These are phyloP conservation scores for Nannospalax galili DNA, from an alignment of 2,113 vertebrate genomes.

Conservation along the genomic window DNA sequence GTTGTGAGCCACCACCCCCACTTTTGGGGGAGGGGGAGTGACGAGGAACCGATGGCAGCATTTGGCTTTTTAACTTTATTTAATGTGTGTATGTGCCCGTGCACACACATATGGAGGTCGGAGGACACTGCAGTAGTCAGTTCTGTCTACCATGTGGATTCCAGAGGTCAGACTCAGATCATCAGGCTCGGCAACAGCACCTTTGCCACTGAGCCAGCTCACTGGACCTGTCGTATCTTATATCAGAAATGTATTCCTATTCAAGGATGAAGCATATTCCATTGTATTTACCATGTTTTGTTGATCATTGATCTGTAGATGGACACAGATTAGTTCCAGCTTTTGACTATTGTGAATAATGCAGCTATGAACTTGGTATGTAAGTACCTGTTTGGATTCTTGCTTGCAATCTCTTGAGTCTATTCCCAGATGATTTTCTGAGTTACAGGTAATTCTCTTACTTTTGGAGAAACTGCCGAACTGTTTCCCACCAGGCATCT, in stretches of 20 bases:
- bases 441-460: constrained; percentile 18
- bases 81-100: neutral
- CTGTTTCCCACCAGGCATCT: neutral
- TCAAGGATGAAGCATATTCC: neutral
- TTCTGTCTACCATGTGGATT: neutral
- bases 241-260: neutral
- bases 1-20: no score
- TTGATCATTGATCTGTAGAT: neutral
- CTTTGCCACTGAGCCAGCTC: neutral
- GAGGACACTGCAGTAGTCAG: neutral
- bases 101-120: neutral
- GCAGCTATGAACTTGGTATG: neutral
- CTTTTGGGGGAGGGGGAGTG: neutral
- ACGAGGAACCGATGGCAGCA: neutral
- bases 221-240: neutral
- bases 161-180: neutral
- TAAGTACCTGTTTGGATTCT: neutral
- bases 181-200: no score
- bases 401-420: neutral
- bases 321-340: neutral
- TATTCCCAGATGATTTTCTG: neutral
- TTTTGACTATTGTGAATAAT: neutral
- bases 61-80: neutral
- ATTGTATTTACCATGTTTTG: neutral
- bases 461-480: neutral